phyloP scores from a whole-genome alignment of 1,140 invertebrate species.

The Meloidogyne chitwoodi region DNA sequence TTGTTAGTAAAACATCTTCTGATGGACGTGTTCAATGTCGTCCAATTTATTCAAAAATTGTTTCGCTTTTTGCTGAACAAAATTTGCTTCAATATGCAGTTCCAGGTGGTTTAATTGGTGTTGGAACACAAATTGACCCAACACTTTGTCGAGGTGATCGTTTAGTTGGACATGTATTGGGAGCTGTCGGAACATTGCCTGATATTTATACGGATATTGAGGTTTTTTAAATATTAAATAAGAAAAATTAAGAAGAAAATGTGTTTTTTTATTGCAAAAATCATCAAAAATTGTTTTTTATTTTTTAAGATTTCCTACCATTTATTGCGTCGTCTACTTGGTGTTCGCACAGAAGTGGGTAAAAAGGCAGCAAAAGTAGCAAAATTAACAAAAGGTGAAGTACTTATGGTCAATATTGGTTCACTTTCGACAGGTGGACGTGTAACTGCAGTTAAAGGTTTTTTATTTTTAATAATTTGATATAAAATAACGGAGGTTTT shows the following conservation, averaged over 20 bases:
- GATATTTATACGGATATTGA: slow-evolving; percentile 96
- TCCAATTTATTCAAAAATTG: slow-evolving; percentile 92
- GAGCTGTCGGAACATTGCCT: slow-evolving; percentile 90
- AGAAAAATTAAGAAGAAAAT: too few relatives aligned
- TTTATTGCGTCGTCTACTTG: slow-evolving; percentile 84
- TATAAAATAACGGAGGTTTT: not conserved
- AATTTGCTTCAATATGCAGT: slow-evolving; percentile 98
- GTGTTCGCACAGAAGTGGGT: slow-evolving; percentile 95
- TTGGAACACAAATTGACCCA: slow-evolving; percentile 97
- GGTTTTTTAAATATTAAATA: too few relatives aligned
- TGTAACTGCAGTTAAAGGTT: slow-evolving; percentile 83
- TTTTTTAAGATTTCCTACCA: slow-evolving; percentile 71
- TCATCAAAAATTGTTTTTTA: too few relatives aligned
- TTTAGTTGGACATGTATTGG: slow-evolving; percentile 86
- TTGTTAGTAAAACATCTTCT: slow-evolving; percentile 90
- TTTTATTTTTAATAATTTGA: not conserved
- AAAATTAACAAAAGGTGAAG: slow-evolving; percentile 80
- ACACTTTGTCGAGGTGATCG: slow-evolving; percentile 94
- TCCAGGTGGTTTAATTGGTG: slow-evolving; percentile 87
- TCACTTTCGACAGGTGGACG: slow-evolving; percentile 94
- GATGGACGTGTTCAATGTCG: slow-evolving; percentile 90
- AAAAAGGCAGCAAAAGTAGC: slow-evolving; percentile 91
- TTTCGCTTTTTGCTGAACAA: slow-evolving; percentile 96
- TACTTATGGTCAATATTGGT: slow-evolving; percentile 95
- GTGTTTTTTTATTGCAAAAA: not conserved